Evolutionary conservation across 2,888 invertebrate genomes (phyloP), one percentile per base, ranked within the genome.

Genomic region (Orgyia antiqua): DNA sequence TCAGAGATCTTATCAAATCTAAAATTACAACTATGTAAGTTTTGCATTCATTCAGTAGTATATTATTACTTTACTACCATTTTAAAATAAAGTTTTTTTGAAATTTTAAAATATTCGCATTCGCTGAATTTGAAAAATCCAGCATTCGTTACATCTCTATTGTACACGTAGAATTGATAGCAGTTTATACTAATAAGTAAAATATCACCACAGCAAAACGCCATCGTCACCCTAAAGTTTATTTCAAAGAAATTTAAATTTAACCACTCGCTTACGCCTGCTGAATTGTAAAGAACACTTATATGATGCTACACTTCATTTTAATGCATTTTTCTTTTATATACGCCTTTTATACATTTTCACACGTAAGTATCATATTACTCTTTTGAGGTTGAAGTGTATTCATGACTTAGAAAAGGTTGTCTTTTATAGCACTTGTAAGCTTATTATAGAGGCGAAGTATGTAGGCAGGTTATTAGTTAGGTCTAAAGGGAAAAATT

Each of bases 321-420:
- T 44, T 62, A 64, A 66, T 65, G 68, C 65, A 63, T 63, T 52
- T 64, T 58, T 48, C 57, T 51, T 63, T 60, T 59, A 64, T 55
- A 58, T 56, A 52, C 51, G 54, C 45, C 63, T 57, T 45, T 58
- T 57, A 46, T 49, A 57, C 58, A 52, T 66, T 63, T 65, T 59
- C 59, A 63, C 63, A 58, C 63, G 49, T 63, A 63, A 75, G 72
- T 68, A 58, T 60, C 65, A 61, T 67, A n/a, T n/a, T n/a, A 58
- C 55, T 58, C 60, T 61, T 71, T 68, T 68, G 51, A 69, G 58
- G 51, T 55, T 54, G 50, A 60, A 64, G 24, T 10, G 6, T 12
- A 10, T 10, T 11, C 20, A 20, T 20, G 9, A 20, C 4, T 7
- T 4, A 35, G 32, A 33, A 44, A 23, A 37, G 36, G 29, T 27